phyloP scores from a whole-genome alignment of 2,888 invertebrate species.

The Timandra comae region DNA sequence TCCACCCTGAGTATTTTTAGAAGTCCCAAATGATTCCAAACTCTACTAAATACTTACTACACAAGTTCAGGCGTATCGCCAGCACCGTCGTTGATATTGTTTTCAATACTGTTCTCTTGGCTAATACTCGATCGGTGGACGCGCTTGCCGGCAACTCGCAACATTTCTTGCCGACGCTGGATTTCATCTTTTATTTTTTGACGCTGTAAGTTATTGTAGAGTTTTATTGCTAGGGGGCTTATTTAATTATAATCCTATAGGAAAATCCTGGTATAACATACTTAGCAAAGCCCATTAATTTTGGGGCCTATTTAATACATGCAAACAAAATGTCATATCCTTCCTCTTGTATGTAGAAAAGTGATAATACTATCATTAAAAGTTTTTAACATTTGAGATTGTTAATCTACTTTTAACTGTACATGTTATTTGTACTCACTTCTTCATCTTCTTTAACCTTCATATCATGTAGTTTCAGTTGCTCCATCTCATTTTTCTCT shows the following conservation, averaged over 20 bases:
- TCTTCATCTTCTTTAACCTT: conserved; percentile 81
- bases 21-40: too few species aligned
- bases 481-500: conserved; percentile 80
- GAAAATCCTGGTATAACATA: too few species aligned
- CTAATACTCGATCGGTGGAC: conserved; percentile 63
- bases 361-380: too few species aligned
- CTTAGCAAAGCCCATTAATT: too few species aligned
- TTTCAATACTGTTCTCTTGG: conserved; percentile 50
- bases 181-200: conserved; percentile 86
- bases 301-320: too few species aligned
- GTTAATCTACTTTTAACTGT: background rate
- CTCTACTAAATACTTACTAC: conserved; percentile 44
- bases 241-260: background rate
- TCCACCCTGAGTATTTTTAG: too few species aligned
- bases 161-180: conserved; percentile 84
- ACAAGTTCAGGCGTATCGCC: conserved; percentile 55
- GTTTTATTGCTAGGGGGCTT: conserved; percentile 1
- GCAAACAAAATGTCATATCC: too few species aligned
- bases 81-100: conserved; percentile 42
- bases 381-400: too few species aligned
- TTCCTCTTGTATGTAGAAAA: too few species aligned
- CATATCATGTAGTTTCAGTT: conserved; percentile 77
- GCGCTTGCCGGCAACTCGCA: conserved; percentile 81
- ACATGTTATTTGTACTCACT: conserved; percentile 51
- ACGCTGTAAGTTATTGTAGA: conserved; percentile 58